Base-by-base conservation (phyloP, 2,888 invertebrate genomes). In the Apamea crenata region DNA sequence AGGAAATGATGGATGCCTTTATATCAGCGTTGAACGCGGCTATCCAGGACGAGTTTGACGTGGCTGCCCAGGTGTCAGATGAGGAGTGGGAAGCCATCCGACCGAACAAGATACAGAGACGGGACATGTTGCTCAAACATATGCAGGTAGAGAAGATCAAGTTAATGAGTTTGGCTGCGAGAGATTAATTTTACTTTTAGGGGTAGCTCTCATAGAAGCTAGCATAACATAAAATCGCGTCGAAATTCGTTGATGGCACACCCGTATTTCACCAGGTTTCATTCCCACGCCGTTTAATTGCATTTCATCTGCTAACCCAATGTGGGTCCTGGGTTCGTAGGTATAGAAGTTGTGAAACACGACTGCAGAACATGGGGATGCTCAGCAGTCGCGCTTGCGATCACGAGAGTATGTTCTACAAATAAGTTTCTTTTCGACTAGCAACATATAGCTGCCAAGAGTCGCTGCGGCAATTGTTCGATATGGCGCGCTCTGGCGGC, bases 41-140 rank as follows among this genome's bases (percentile, higher is more conserved):
- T 0, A 97, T 98, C 2, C 95, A 97, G 67, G 98, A 98, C 65
- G 98, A 99, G 94, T 97, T 97, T 74, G 98, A 98, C 50, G 97
- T 98, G 63, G 98, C 98, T 10, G 97, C 97, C 2, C 98, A 98
- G 93, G 98, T 98, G 6, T 98, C 98, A 0, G 98, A 98, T 88
- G 99, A 99, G 92, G 98, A 99, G 95, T 99, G 98, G 98, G 98
- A 99, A 90, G 97, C 98, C 0, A 98, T 98, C 84, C 97, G 98
- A 87, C 98, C 98, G 0, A 97, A 97, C 2, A 98, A 98, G 93
- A 88, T 94, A 14, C 98, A 98, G 87, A 97, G 98, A 87, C 97
- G 98, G 82, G 95, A 97, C 56, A 97, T 97, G 85, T 96, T 99
- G 59, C 92, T 98, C 2, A 96, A 96, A 36, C 97, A 97, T 89